A percentile compares a stretch with the other conserved stretches of the same genome.
These are phyloP conservation scores for Achlya flavicornis DNA, from an alignment of 2,888 invertebrate species.

Conservation along the genomic window DNA sequence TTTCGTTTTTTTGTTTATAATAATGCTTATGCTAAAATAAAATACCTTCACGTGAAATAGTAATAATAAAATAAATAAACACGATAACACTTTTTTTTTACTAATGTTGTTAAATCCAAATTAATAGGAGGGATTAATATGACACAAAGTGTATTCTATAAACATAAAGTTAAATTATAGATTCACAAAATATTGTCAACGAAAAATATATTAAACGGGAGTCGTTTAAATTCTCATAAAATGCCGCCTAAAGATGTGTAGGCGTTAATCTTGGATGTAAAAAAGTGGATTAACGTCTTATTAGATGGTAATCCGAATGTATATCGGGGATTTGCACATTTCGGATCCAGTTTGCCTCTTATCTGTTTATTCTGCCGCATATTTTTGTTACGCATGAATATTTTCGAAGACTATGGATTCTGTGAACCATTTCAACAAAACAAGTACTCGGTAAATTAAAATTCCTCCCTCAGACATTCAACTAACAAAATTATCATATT, in stretches of 20 bases:
- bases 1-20: not conserved
- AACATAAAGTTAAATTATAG: not conserved
- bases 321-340: constrained; percentile 67
- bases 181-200: not conserved
- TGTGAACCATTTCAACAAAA: constrained; percentile 17
- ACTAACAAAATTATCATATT: constrained; percentile 77
- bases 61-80: no score
- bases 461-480: constrained; percentile 41
- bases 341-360: constrained; percentile 25
- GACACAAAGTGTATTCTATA: not conserved
- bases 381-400: not conserved
- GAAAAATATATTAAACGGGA: constrained; percentile 23
- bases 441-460: constrained; percentile 36
- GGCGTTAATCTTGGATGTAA: constrained; percentile 60
- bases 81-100: no score
- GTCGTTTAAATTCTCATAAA: constrained; percentile 64
- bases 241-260: constrained; percentile 44
- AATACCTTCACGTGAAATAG: no score
- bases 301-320: constrained; percentile 61
- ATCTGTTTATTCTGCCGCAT: not conserved
- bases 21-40: no score
- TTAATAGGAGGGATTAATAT: not conserved
- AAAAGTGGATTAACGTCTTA: constrained; percentile 72
- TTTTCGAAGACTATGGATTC: constrained; percentile 7
- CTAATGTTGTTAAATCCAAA: no score